These are phyloP conservation scores for Tetrao urogallus DNA, from an alignment of 2,113 vertebrate genomes.

Conservation along the genomic window DNA sequence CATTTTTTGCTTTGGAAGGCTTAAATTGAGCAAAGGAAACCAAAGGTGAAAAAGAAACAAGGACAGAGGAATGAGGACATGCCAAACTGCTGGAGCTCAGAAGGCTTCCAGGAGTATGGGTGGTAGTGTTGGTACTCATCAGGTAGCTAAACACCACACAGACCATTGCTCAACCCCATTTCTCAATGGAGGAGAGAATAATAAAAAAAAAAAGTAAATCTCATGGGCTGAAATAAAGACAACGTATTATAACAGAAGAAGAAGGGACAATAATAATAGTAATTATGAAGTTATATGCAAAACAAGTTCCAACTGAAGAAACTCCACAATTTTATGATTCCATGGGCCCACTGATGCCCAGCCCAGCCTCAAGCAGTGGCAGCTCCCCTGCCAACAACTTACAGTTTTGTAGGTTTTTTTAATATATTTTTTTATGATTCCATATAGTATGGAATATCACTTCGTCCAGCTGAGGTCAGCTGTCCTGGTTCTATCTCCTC, in stretches of 20 bases:
- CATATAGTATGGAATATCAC: background rate
- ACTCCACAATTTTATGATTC: background rate
- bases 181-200: background rate
- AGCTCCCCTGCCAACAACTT: background rate
- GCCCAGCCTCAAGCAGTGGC: background rate
- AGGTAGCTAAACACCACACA: background rate
- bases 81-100: background rate
- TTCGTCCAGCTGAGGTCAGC: background rate
- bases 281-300: background rate
- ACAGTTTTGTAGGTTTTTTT: background rate
- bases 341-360: background rate
- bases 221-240: background rate
- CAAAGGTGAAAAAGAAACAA: background rate
- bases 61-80: background rate
- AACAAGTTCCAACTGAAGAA: background rate
- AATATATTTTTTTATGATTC: too few relatives aligned
- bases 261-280: background rate
- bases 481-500: background rate
- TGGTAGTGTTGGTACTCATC: background rate
- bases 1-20: background rate
- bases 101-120: background rate
- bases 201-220: background rate
- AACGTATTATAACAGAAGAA: background rate
- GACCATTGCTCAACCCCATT: background rate
- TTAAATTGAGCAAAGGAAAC: background rate